Evolutionary conservation across 2,113 vertebrate species (phyloP).

Genomic region (Malurus melanocephalus): DNA sequence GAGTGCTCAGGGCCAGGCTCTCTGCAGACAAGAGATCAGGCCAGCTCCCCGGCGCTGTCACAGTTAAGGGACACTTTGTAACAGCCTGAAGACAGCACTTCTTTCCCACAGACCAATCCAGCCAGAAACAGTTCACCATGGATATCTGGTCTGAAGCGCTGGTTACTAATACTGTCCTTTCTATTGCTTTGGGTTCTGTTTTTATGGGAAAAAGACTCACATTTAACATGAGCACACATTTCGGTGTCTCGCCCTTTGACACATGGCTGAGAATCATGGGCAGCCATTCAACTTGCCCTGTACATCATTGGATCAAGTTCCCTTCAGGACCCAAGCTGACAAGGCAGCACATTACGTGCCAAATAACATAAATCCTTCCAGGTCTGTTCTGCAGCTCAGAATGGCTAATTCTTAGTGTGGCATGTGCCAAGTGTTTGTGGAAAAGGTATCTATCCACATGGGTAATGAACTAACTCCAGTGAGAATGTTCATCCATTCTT

Average conservation of each 20-base stretch:
- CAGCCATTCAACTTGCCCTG: neutral
- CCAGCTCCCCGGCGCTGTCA: neutral
- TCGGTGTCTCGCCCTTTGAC: neutral
- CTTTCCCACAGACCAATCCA: neutral
- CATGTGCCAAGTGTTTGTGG: neutral
- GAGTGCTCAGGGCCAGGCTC: neutral
- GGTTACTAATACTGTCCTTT: neutral
- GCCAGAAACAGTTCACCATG: neutral
- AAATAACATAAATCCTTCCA: neutral
- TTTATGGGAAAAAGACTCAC: neutral
- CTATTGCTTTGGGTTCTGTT: neutral
- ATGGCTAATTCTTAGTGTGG: rapidly evolving
- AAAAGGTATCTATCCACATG: neutral
- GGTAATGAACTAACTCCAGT: neutral
- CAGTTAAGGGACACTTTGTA: neutral
- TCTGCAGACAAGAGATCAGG: neutral
- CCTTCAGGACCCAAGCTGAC: neutral
- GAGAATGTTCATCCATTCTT: neutral
- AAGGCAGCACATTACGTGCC: neutral
- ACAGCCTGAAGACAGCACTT: neutral
- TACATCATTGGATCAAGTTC: neutral
- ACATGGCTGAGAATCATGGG: rapidly evolving
- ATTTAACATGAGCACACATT: neutral
- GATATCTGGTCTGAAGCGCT: neutral
- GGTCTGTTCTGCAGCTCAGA: neutral